Base-by-base conservation (phyloP, 2,888 invertebrate genomes). In the Amblyjoppa fuscipennis region DNA sequence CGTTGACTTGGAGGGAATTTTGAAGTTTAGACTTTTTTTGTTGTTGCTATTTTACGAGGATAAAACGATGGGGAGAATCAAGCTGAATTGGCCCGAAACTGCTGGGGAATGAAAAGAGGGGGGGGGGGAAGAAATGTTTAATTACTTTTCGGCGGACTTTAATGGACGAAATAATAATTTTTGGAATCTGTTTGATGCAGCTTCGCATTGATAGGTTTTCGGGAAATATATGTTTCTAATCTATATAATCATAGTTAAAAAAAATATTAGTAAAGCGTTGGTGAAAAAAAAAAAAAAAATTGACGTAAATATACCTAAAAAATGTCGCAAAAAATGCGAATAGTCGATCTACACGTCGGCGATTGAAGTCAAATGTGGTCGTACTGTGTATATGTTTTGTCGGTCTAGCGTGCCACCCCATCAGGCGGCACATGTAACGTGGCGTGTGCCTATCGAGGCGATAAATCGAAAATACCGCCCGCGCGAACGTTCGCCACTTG, bases 271-370 rank as follows among this genome's bases (percentile, higher is more conserved):
- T 13, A 38, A 20, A 13, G 16, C 28, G 7, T 49, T 3, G 4
- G 11, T 38, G 31, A 20, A 20, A 20, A 20, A 41, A 41, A n/a
- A 61, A 25, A 56, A 31, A 13, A 28, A 53, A 2, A 6, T 53
- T 3, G 53, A 76, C 45, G n/a, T 64, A 34, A 66, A 64, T 66
- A 16, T n/a, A 31, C 3, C 51, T 34, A n/a, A 41, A 38, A 76
- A 38, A 59, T 64, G 20, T 68, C 28, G 20, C 20, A 11, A 20
- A 25, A 53, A 31, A 51, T n/a, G 45, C 13, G 85, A 88, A 85
- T 89, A 68, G 87, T 88, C 86, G 90, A 89, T 92, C 92, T 89
- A 90, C 91, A 85, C 85, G 78, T 89, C 49, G 64, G 64, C 51
- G 66, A 66, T 49, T 51, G 66, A 66, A 76, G 66, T 76, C 64